These are phyloP conservation scores for Sardina pilchardus DNA, from an alignment of 2,113 vertebrate genomes.

Conservation along the genomic window DNA sequence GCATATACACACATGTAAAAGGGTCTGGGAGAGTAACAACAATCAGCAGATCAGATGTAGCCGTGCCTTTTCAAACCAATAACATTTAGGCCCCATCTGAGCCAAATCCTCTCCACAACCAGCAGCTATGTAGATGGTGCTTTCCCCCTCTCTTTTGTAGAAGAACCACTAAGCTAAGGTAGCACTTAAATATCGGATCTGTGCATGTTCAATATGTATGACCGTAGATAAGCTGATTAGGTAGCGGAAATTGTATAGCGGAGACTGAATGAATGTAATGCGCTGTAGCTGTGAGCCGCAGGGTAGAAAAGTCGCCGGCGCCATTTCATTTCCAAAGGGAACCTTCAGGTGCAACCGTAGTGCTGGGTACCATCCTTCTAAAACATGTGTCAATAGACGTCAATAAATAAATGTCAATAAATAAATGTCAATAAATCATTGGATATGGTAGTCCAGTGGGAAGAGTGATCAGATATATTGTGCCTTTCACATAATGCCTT, in stretches of 20 bases:
- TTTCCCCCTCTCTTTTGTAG: not conserved
- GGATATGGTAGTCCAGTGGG: not conserved
- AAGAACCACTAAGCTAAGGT: not conserved
- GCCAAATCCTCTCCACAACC: not conserved
- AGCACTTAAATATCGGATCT: not conserved
- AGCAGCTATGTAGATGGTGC: not conserved
- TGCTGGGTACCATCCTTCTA: no score
- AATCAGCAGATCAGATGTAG: no score
- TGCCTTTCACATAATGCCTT: not conserved
- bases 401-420: not conserved
- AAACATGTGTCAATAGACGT: not conserved
- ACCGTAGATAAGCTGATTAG: not conserved
- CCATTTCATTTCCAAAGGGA: not conserved
- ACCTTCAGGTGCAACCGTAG: not conserved
- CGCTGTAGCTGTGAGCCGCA: not conserved
- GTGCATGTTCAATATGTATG: not conserved
- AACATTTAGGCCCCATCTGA: not conserved
- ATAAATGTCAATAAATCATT: not conserved
- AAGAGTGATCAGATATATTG: not conserved
- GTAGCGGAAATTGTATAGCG: not conserved
- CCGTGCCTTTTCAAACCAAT: no score
- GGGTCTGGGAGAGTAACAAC: no score
- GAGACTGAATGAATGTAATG: not conserved
- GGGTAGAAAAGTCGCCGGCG: no score
- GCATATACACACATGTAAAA: no score